Percentiles rank a stretch among this genome's conserved stretches.
Evolutionary conservation across 2,113 vertebrate species (phyloP).

Genomic region (Semicossyphus pulcher): DNA sequence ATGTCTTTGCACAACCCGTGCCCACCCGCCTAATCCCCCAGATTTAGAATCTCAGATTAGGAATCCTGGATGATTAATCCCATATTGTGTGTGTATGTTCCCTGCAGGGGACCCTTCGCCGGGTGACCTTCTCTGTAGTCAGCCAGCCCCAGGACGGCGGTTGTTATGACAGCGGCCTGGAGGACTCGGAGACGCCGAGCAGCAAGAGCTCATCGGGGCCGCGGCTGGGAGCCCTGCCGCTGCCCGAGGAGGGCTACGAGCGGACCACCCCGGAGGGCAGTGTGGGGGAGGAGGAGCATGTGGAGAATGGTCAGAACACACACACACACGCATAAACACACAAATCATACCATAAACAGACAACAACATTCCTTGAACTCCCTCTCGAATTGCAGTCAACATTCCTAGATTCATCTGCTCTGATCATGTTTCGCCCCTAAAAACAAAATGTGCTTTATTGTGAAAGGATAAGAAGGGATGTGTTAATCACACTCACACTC

Average conservation of each 20-base stretch:
- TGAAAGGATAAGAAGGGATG: neutral
- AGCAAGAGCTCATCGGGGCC: constrained; percentile 96
- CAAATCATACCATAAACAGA: neutral
- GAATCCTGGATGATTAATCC: constrained; percentile 77
- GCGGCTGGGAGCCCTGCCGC: constrained; percentile 91
- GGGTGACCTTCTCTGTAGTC: constrained; percentile 97
- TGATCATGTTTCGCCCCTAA: constrained; percentile 1
- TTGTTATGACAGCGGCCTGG: constrained; percentile 96
- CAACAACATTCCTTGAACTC: neutral
- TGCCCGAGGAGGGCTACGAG: constrained; percentile 96
- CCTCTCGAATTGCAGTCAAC: neutral
- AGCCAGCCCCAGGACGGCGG: constrained; percentile 94
- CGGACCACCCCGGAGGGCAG: constrained; percentile 96
- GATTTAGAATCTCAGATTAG: constrained; percentile 74
- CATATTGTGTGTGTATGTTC: constrained; percentile 74
- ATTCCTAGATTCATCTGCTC: neutral
- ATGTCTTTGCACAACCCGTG: constrained; percentile 67
- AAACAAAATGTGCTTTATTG: neutral
- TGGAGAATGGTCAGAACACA: constrained; percentile 90
- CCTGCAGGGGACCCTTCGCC: constrained; percentile 92
- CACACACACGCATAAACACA: constrained; percentile 16
- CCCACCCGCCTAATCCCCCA: constrained; percentile 65
- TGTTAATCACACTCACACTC: constrained; percentile 9
- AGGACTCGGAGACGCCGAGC: constrained; percentile 97
- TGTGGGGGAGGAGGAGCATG: constrained; percentile 97